phyloP scores from a whole-genome alignment of 2,888 invertebrate genomes.

The Criorhina ranunculi region DNA sequence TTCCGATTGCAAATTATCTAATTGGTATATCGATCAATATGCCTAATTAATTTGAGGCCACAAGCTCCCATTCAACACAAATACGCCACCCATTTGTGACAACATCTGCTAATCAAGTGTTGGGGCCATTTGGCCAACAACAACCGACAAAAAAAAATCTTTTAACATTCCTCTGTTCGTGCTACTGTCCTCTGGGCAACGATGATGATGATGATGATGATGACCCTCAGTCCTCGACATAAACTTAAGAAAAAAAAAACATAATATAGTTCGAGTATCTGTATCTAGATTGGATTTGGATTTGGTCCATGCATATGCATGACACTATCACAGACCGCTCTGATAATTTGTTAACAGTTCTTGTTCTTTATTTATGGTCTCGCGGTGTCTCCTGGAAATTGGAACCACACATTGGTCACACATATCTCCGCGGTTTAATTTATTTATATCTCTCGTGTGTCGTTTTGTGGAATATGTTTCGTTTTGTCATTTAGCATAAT shows the following conservation, averaged over 20 bases:
- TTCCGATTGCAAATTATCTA: slow-evolving; percentile 50
- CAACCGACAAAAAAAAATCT: no score
- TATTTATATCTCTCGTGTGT: slow-evolving; percentile 37
- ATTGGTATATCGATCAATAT: slow-evolving; percentile 31
- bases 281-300: slow-evolving; percentile 11
- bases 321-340: slow-evolving; percentile 16
- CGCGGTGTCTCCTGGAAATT: slow-evolving; percentile 42
- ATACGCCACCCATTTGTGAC: slow-evolving; percentile 38
- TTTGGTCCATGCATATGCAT: slow-evolving; percentile 61
- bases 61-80: slow-evolving; percentile 14
- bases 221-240: neutral
- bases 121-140: slow-evolving; percentile 37
- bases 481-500: slow-evolving; percentile 67
- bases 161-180: slow-evolving; percentile 1
- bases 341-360: slow-evolving; percentile 64
- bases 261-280: slow-evolving; percentile 11
- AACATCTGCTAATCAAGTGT: slow-evolving; percentile 52
- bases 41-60: slow-evolving; percentile 41
- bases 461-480: slow-evolving; percentile 53
- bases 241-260: neutral
- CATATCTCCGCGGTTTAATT: slow-evolving; percentile 23
- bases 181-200: slow-evolving; percentile 37
- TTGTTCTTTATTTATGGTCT: slow-evolving; percentile 43
- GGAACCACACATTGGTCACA: slow-evolving; percentile 55
- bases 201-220: neutral